A percentile compares a stretch with the other conserved stretches of the same genome.
Conservation (phyloP, 2,797 vertebrate species). For the Paratrypauchen microcephalus region DNA sequence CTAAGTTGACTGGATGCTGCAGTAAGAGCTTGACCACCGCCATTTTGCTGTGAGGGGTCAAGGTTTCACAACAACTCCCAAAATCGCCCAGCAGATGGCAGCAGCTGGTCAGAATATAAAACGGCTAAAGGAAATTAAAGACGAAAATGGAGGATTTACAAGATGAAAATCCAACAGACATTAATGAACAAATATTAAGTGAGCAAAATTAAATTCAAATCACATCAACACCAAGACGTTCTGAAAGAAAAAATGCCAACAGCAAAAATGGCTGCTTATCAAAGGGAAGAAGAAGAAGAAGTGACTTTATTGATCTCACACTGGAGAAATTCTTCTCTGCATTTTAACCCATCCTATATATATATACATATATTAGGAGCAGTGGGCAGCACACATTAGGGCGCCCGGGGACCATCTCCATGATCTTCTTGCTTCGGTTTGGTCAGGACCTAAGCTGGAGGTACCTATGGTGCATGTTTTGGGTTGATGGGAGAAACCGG, state of each 20-base stretch:
- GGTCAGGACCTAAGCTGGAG: too few relatives aligned
- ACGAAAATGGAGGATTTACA: background rate
- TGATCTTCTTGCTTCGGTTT: too few relatives aligned
- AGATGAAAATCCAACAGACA: background rate
- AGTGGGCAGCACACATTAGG: too few relatives aligned
- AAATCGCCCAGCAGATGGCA: too few relatives aligned
- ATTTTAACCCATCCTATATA: too few relatives aligned
- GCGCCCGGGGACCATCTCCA: too few relatives aligned
- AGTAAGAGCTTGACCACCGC: slow-evolving; percentile 1
- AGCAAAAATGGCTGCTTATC: background rate
- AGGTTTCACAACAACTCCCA: too few relatives aligned
- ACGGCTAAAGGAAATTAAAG: background rate
- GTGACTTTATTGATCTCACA: too few relatives aligned
- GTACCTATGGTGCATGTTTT: too few relatives aligned
- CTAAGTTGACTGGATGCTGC: background rate
- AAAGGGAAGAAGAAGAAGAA: background rate
- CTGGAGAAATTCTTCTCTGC: too few relatives aligned
- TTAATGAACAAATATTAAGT: slow-evolving; percentile 2
- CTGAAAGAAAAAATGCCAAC: background rate
- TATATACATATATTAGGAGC: too few relatives aligned
- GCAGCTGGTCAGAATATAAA: background rate
- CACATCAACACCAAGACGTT: background rate
- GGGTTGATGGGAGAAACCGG: too few relatives aligned
- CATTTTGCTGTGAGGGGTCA: background rate
- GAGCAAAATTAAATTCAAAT: background rate